Evolutionary conservation across 2,888 invertebrate genomes (phyloP).

Genomic region (Trachelus troglodyta): DNA sequence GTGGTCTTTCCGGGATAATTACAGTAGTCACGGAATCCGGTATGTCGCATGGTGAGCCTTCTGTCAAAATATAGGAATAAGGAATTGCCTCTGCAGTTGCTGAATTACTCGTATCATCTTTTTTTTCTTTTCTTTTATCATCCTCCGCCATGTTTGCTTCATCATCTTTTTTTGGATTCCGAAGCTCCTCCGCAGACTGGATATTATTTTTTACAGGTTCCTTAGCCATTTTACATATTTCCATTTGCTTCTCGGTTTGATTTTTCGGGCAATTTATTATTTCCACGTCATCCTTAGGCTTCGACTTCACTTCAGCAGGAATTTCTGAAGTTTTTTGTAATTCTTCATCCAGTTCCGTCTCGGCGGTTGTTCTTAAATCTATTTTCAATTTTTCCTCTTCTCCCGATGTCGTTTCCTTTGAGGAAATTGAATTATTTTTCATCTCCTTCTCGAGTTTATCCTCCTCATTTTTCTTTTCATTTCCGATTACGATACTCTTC

Average conservation of each 20-base stretch:
- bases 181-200: not conserved
- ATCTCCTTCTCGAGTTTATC: constrained; percentile 32
- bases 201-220: constrained; percentile 6
- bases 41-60: constrained; percentile 59
- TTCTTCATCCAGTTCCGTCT: not conserved
- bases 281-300: constrained; percentile 16
- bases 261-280: constrained; percentile 2
- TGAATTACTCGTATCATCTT: not conserved
- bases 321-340: constrained; percentile 10
- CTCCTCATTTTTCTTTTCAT: constrained; percentile 3
- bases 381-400: constrained; percentile 13
- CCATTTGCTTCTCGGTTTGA: not conserved
- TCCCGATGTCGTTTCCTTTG: not conserved
- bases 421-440: constrained; percentile 20
- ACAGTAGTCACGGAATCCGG: constrained; percentile 60
- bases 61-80: constrained; percentile 51
- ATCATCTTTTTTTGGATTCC: not conserved
- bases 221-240: constrained; percentile 3
- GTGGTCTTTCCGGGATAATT: constrained; percentile 50
- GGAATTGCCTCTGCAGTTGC: not conserved
- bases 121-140: not conserved
- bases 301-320: constrained; percentile 14
- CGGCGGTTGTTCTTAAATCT: not conserved
- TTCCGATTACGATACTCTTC: not conserved
- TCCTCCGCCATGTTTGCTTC: not conserved